Evolutionary conservation across 1,140 invertebrate species (phyloP).

Genomic region (Drosophila navojoa): DNA sequence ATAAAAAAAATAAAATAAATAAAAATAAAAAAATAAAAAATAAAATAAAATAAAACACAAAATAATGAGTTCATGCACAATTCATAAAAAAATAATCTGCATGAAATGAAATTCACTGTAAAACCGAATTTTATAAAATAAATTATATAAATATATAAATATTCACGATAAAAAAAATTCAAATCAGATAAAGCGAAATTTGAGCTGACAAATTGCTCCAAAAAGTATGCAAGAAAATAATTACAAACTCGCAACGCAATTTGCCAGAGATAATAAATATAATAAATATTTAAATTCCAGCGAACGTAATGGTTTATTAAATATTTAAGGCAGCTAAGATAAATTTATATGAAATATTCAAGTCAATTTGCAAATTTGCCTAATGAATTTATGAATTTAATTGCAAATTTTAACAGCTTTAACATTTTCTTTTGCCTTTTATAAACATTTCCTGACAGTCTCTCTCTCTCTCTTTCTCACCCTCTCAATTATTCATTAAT

Average conservation of each 20-base stretch:
- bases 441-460: conserved; percentile 15
- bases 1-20: too few species aligned
- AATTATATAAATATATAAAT: not conserved
- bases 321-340: not conserved
- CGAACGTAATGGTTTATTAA: too few species aligned
- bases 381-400: not conserved
- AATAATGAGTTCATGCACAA: conserved; percentile 7
- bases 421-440: conserved; percentile 6
- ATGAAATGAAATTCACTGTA: conserved; percentile 5
- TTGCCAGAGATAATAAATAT: not conserved
- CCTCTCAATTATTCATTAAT: conserved; percentile 44
- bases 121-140: not conserved
- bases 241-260: conserved; percentile 9
- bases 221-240: conserved; percentile 22
- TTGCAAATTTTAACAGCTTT: not conserved
- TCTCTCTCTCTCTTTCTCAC: too few species aligned
- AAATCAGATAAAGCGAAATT: conserved; percentile 1
- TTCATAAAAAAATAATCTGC: conserved; percentile 3
- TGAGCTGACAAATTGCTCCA: conserved; percentile 15
- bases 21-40: too few species aligned
- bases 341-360: not conserved
- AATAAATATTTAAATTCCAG: not conserved
- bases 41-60: too few species aligned
- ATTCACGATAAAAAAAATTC: conserved; percentile 1
- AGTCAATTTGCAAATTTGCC: not conserved